phyloP scores from a whole-genome alignment of 2,797 vertebrate species.

The Lepus townsendii region DNA sequence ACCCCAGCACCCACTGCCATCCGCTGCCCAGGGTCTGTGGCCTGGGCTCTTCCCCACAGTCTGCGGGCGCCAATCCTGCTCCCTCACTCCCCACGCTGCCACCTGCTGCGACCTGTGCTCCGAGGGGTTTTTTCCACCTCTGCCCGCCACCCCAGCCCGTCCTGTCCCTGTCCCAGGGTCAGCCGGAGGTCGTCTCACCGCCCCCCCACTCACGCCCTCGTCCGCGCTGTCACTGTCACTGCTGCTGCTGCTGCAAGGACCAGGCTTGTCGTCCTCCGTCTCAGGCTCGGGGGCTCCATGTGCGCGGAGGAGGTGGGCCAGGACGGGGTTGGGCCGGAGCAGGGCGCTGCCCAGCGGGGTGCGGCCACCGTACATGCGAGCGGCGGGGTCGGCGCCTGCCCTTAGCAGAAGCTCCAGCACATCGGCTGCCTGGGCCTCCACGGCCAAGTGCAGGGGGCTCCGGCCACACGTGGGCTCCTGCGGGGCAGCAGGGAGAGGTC shows the following conservation, averaged over 20 bases:
- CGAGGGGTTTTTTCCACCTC: not conserved
- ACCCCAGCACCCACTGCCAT: no score
- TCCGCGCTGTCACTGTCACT: conserved; percentile 64
- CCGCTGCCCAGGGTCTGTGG: not conserved
- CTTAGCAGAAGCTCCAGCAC: conserved; percentile 87
- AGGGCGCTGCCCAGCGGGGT: conserved; percentile 89
- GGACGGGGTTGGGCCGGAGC: conserved; percentile 85
- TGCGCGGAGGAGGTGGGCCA: conserved; percentile 86
- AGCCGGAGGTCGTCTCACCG: not conserved
- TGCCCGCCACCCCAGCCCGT: not conserved
- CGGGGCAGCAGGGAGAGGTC: not conserved
- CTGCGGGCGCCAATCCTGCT: not conserved
- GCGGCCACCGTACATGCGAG: conserved; percentile 89
- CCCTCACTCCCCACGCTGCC: not conserved
- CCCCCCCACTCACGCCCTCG: conserved; percentile 75
- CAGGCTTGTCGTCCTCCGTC: conserved; percentile 83
- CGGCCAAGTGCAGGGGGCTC: conserved; percentile 90
- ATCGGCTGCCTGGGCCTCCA: conserved; percentile 86
- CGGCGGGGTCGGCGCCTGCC: conserved; percentile 84
- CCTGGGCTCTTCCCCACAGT: not conserved
- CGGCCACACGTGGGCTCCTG: conserved; percentile 90
- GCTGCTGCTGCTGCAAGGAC: conserved; percentile 74
- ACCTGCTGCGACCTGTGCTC: not conserved
- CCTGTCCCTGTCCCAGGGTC: no score
- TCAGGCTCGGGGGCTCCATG: conserved; percentile 86